Base-by-base conservation (phyloP, 2,797 vertebrate genomes). In the Notolabrus celidotus region DNA sequence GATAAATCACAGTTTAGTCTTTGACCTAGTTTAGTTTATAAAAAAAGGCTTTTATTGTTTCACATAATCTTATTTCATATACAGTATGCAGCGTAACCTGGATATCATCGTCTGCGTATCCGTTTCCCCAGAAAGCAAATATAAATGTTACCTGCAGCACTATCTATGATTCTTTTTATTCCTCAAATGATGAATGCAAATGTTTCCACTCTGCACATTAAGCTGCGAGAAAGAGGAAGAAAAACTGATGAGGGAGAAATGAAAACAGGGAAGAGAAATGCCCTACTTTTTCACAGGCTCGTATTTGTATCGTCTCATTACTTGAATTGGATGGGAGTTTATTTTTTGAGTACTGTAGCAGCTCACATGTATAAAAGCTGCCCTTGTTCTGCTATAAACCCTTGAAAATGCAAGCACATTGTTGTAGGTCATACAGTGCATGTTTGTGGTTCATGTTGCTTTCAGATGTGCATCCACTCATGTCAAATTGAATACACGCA, bases 291-390 rank as follows among this genome's bases (percentile, higher is more conserved):
- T 22, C 0, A 67, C 39, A 78, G 56, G 63, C 70, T 75, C 59
- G 68, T 76, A 68, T 82, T 78, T 82, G 57, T 68, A 79, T 70
- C 67, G 61, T 60, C 68, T 84, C 62, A 67, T 84, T 79, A 62
- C 29, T 71, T 67, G 49, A 84, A 66, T 59, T 63, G 27, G 51
- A 41, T 72, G 25, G 0, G 42, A 58, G 42, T 41, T 72, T 85
- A 84, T 83, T 83, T 45, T n/a, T 85, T 76, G 60, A 70, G 64
- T 66, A 17, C 65, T 29, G 43, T 53, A 34, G 50, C 66, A 61
- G 47, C 53, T 38, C 0, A 0, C 41, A 55, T 43, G 46, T 61
- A 60, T n/a, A 60, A 76, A 80, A 38, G 45, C 50, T 59, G 62
- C 47, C 25, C 57, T 79, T 7, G 0, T 78, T 79, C 39, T 56